Percentiles rank a stretch among this genome's conserved stretches.
phyloP scores from a whole-genome alignment of 2,797 vertebrate genomes.

The Gymnocypris eckloni region DNA sequence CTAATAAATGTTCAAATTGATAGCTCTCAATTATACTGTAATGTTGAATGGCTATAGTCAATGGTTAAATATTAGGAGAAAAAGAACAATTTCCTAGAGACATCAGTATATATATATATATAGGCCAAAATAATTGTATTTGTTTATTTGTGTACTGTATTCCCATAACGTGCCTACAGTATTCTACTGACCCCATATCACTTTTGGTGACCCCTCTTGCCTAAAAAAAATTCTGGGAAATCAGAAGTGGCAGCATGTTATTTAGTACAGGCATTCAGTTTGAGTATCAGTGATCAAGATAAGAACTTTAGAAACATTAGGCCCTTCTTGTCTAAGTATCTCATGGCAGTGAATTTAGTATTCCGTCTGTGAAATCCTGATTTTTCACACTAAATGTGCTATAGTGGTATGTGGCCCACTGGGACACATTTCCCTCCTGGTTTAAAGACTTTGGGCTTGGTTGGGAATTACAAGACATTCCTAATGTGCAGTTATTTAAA shows the following conservation, averaged over 20 bases:
- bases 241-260: background rate
- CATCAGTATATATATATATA: too few species aligned
- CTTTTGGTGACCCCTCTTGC: background rate
- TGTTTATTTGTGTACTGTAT: too few species aligned
- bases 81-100: too few species aligned
- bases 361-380: slow-evolving; percentile 42
- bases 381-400: slow-evolving; percentile 31
- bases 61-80: too few species aligned
- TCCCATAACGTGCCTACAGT: background rate
- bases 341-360: slow-evolving; percentile 25
- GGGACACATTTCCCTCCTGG: slow-evolving; percentile 44
- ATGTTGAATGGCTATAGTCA: too few species aligned
- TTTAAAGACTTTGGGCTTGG: slow-evolving; percentile 50
- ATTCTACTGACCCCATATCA: background rate
- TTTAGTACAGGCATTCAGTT: slow-evolving; percentile 16
- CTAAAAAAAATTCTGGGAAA: background rate
- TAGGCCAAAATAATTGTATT: too few species aligned
- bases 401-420: slow-evolving; percentile 34
- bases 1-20: too few species aligned
- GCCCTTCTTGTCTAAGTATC: slow-evolving; percentile 34
- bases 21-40: too few species aligned
- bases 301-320: slow-evolving; percentile 43
- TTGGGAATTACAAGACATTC: slow-evolving; percentile 48
- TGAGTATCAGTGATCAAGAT: slow-evolving; percentile 35
- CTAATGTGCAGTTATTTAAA: slow-evolving; percentile 46